Conservation (phyloP, 2,888 invertebrate species). For the Himalopsyche japonica region DNA sequence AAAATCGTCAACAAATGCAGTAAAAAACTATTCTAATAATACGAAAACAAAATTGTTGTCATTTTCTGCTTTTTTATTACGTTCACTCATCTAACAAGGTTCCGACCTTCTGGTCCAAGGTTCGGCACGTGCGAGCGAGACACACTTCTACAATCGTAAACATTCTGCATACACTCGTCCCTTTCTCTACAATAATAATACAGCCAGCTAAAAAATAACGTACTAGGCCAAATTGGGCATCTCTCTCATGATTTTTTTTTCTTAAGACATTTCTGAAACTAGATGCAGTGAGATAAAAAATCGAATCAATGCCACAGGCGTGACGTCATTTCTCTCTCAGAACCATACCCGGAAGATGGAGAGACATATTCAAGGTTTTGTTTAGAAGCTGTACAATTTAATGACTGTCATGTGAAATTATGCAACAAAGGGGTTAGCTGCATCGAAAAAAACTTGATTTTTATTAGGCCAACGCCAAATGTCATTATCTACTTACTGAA, state of each 20-base stretch:
- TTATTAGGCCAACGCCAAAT: too few relatives aligned
- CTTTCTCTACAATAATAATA: constrained; percentile 3
- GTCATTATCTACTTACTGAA: too few relatives aligned
- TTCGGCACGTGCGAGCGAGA: constrained; percentile 26
- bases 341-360: neutral
- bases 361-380: neutral
- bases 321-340: neutral
- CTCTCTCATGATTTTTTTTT: neutral
- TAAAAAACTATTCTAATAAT: neutral
- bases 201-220: neutral
- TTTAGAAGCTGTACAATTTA: neutral
- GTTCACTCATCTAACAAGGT: constrained; percentile 30
- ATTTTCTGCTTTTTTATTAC: constrained; percentile 7
- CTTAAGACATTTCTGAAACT: neutral
- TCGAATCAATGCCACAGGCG: neutral
- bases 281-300: constrained; percentile 1
- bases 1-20: too few relatives aligned
- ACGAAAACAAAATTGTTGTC: neutral
- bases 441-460: neutral
- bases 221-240: neutral
- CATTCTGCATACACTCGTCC: constrained; percentile 16
- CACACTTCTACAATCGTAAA: neutral
- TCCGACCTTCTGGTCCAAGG: constrained; percentile 29
- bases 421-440: neutral
- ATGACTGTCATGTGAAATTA: neutral